phyloP scores from a whole-genome alignment of 1,140 invertebrate species.

The Camponotus vicinus region DNA sequence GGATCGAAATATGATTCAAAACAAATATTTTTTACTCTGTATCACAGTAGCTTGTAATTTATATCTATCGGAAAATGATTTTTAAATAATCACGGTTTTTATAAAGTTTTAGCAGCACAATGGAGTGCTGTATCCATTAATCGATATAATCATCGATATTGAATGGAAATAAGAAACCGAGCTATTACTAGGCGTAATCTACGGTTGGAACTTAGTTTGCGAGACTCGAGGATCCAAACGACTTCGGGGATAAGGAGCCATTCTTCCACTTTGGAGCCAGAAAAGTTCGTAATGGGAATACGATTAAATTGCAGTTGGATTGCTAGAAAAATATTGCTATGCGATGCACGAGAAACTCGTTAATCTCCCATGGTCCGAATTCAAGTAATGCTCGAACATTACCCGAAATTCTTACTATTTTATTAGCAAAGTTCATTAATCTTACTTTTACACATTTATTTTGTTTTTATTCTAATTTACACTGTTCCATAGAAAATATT shows the following conservation, averaged over 20 bases:
- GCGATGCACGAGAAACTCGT: conserved; percentile 51
- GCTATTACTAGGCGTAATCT: conserved; percentile 55
- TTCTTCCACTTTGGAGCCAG: conserved; percentile 55
- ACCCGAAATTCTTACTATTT: conserved; percentile 7
- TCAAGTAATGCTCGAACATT: conserved; percentile 42
- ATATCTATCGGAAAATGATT: conserved; percentile 47
- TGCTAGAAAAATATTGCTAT: conserved; percentile 61
- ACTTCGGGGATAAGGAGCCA: conserved; percentile 56
- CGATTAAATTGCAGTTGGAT: conserved; percentile 63
- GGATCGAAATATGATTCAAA: conserved; percentile 27
- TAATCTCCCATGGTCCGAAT: conserved; percentile 45
- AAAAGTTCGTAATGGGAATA: conserved; percentile 64
- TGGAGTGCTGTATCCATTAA: conserved; percentile 33
- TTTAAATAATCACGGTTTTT: conserved; percentile 5
- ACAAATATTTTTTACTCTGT: neutral
- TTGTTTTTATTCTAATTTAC: neutral
- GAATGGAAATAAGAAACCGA: conserved; percentile 43
- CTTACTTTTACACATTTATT: neutral
- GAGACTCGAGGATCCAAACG: conserved; percentile 43
- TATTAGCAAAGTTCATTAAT: conserved; percentile 25
- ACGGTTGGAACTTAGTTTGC: conserved; percentile 47
- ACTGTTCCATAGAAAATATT: neutral
- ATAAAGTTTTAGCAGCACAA: conserved; percentile 19
- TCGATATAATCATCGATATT: conserved; percentile 53
- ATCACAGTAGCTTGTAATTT: conserved; percentile 10